phyloP scores from a whole-genome alignment of 2,888 invertebrate genomes.

The Neocrepidodera transversa region DNA sequence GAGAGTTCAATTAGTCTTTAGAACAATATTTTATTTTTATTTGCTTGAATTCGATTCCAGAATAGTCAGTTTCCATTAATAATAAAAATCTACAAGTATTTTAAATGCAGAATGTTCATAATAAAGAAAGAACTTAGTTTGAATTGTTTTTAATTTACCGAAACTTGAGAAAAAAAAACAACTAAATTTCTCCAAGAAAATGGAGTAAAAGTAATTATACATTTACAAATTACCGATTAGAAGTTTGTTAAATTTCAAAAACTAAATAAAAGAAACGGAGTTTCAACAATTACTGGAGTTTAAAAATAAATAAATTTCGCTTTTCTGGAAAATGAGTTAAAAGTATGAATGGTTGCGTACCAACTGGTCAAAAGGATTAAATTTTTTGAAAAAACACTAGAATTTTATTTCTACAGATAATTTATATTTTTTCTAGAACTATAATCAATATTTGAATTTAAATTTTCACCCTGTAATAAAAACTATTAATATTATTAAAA shows the following conservation, averaged over 20 bases:
- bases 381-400: too few relatives aligned
- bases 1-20: too few relatives aligned
- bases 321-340: conserved; percentile 4
- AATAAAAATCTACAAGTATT: too few relatives aligned
- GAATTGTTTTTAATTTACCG: neutral
- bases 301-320: conserved; percentile 11
- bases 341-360: neutral
- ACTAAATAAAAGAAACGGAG: conserved; percentile 13
- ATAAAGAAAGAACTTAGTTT: neutral
- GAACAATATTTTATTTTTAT: too few relatives aligned
- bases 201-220: conserved; percentile 9
- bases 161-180: neutral
- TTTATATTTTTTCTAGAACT: too few relatives aligned
- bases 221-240: conserved; percentile 5
- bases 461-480: too few relatives aligned
- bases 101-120: too few relatives aligned
- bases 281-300: conserved; percentile 9
- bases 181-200: conserved; percentile 7
- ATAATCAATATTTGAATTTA: too few relatives aligned
- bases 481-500: too few relatives aligned
- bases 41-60: too few relatives aligned
- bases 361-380: neutral
- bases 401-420: too few relatives aligned
- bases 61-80: too few relatives aligned
- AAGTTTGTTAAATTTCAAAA: conserved; percentile 8